Evolutionary conservation across 2,797 vertebrate genomes (phyloP).

Genomic region (Helostoma temminkii): DNA sequence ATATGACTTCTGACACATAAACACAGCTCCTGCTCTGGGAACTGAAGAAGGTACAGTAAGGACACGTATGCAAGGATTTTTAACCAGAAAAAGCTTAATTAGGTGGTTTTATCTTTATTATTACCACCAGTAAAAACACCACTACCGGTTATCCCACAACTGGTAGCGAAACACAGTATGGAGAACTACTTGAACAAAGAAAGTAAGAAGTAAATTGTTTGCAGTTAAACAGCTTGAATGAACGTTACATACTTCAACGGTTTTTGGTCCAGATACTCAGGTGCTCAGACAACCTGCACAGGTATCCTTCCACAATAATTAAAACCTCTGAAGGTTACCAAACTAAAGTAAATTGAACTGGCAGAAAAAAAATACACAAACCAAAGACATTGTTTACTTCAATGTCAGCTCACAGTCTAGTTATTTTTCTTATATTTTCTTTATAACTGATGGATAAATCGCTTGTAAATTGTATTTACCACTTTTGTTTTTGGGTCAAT

Average conservation of each 20-base stretch:
- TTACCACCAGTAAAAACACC: background rate
- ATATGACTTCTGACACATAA: constrained; percentile 65
- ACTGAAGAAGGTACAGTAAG: constrained; percentile 6
- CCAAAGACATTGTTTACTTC: constrained; percentile 7
- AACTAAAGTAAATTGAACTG: constrained; percentile 6
- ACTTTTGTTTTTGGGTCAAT: background rate
- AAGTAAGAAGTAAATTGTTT: background rate
- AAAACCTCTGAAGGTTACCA: constrained; percentile 18
- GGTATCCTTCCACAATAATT: constrained; percentile 36
- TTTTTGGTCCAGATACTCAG: constrained; percentile 16
- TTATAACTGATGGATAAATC: background rate
- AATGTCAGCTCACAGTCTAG: constrained; percentile 13
- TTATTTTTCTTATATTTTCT: no score
- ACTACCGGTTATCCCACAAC: background rate
- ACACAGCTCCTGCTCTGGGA: constrained; percentile 34
- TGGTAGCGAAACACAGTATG: background rate
- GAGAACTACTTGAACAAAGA: background rate
- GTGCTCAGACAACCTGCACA: constrained; percentile 11
- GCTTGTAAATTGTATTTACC: background rate
- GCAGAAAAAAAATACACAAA: constrained; percentile 25
- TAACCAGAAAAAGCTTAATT: constrained; percentile 23
- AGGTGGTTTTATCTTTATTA: constrained; percentile 6
- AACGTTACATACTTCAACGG: constrained; percentile 11
- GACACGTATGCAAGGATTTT: constrained; percentile 27
- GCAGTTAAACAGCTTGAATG: background rate